These are phyloP conservation scores for Valencia hispanica DNA, from an alignment of 2,797 vertebrate species.

Conservation along the genomic window DNA sequence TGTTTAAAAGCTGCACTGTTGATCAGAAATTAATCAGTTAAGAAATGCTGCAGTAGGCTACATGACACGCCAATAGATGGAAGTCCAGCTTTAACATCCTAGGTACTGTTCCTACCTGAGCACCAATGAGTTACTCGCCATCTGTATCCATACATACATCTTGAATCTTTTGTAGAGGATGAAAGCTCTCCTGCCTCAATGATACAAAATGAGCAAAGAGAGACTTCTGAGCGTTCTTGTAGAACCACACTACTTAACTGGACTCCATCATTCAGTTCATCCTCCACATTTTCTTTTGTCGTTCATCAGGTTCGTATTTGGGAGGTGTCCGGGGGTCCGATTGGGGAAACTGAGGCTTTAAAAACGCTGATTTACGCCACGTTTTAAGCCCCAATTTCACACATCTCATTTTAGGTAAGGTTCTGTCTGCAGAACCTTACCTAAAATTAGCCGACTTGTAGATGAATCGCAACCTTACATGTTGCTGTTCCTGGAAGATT, in stretches of 20 bases:
- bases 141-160: too few species aligned
- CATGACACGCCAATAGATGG: background rate
- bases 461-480: too few species aligned
- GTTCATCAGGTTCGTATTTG: too few species aligned
- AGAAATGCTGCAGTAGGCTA: background rate
- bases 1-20: too few species aligned
- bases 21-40: background rate
- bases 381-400: background rate
- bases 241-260: background rate
- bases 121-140: too few species aligned
- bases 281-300: constrained; percentile 1
- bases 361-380: background rate
- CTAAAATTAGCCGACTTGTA: accelerated
- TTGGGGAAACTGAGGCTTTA: background rate
- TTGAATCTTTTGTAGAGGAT: background rate
- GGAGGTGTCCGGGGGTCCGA: too few species aligned
- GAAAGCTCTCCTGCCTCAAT: background rate
- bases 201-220: background rate
- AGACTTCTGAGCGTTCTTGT: background rate
- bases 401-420: too few species aligned
- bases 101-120: too few species aligned
- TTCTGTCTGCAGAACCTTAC: too few species aligned
- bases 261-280: background rate
- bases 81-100: too few species aligned
- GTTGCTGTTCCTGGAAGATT: background rate